Evolutionary conservation across 2,888 invertebrate species (phyloP), one percentile per base, ranked within the genome.

Genomic region (Drosophila nr. fundita): DNA sequence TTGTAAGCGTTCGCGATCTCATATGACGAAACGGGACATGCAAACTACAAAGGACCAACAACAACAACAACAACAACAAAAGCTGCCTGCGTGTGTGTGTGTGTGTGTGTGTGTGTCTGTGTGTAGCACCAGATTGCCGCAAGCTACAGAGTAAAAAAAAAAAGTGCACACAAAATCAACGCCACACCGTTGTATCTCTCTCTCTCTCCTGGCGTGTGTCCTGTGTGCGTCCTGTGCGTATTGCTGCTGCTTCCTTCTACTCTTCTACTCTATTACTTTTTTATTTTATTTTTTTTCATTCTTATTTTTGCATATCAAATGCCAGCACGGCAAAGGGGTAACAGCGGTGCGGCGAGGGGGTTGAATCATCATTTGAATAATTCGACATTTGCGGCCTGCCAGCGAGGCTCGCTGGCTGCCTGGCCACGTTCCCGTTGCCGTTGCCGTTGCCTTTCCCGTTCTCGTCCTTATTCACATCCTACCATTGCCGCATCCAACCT

Each of bases 1-100:
- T 90, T 88, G 89, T 90, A 87, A 87, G 87, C 87, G 84, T 75
- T 83, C 62, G 80, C 83, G 90, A 90, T 88, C 90, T 90, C 87
- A 88, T 90, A 90, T 87, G 87, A 88, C 90, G 82, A 86, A 87
- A 88, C 87, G 90, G 87, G 90, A 87, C 87, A 87, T 86, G 83
- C 89, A 77, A 86, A 88, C 86, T 89, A 86, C 86, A 89, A 89
- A 86, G 90, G 86, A 76, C 70, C 63, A 71, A 66, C 71, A 73
- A 70, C 75, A 78, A 42, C 42, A 42, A 68, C 63, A 76, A 62
- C 60, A 64, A 61, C 68, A 72, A 63, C 65, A 78, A 74, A 57
- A 67, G 27, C 27, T 50, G 34, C 15, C 3, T 5, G 21, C 32
- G 52, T 24, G 30, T 57, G 38, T 55, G 27, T 48, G 27, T 50